Percentiles rank a stretch among this genome's conserved stretches.
These are phyloP conservation scores for Drepanosiphum platanoidis DNA, from an alignment of 2,888 invertebrate species.

Conservation along the genomic window DNA sequence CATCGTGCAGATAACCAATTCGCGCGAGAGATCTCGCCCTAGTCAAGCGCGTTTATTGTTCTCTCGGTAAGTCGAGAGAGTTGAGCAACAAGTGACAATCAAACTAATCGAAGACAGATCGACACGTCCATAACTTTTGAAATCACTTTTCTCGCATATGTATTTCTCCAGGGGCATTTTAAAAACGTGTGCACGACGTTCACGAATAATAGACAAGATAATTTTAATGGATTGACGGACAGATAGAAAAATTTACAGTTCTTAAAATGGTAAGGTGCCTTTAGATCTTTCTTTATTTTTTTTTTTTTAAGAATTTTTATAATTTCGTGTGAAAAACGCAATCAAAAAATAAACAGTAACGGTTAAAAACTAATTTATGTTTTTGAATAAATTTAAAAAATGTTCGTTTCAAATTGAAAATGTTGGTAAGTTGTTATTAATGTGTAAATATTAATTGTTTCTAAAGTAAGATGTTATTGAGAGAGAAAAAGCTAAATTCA, in stretches of 20 bases:
- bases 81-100: too few species aligned
- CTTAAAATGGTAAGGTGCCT: not conserved
- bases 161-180: too few species aligned
- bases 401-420: conserved; percentile 4
- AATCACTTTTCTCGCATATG: too few species aligned
- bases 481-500: not conserved
- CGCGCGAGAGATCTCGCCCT: too few species aligned
- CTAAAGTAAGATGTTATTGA: conserved; percentile 1
- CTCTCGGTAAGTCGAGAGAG: not conserved
- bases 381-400: not conserved
- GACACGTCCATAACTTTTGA: too few species aligned
- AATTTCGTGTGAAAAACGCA: not conserved
- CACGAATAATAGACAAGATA: too few species aligned
- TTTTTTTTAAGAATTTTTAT: not conserved
- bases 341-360: not conserved
- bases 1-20: too few species aligned
- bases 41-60: not conserved
- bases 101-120: too few species aligned
- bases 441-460: conserved; percentile 25
- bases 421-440: conserved; percentile 20
- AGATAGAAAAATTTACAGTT: not conserved
- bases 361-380: not conserved
- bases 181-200: too few species aligned
- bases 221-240: too few species aligned
- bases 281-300: not conserved